phyloP scores from a whole-genome alignment of 2,888 invertebrate species.

The Exephanes ischioxanthus region DNA sequence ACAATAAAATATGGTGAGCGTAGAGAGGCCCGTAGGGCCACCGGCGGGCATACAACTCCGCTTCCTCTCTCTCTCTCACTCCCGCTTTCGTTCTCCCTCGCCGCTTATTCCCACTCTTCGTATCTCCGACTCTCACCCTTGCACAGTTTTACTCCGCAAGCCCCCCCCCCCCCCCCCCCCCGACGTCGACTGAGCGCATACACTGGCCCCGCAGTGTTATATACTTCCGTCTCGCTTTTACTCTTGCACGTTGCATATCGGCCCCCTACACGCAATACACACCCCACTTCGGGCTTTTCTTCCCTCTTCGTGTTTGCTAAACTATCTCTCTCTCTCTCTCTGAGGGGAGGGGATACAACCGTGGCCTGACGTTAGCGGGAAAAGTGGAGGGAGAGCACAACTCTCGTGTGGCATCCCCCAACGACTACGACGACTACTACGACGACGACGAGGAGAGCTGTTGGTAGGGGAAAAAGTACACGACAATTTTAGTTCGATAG shows the following conservation, averaged over 20 bases:
- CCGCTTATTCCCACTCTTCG: constrained; percentile 48
- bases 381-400: constrained; percentile 53
- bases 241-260: constrained; percentile 28
- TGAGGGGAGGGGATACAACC: constrained; percentile 40
- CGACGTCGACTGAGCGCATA: constrained; percentile 20
- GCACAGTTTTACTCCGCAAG: constrained; percentile 17
- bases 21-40: constrained; percentile 74
- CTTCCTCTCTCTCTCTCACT: constrained; percentile 58
- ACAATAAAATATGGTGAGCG: constrained; percentile 83
- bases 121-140: constrained; percentile 48
- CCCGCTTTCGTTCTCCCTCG: constrained; percentile 24
- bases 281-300: constrained; percentile 52
- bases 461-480: constrained; percentile 80
- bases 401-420: constrained; percentile 21
- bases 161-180: neutral
- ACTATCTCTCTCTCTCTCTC: neutral
- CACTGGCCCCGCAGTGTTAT: constrained; percentile 14
- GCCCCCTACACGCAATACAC: constrained; percentile 18
- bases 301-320: constrained; percentile 60
- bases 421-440: constrained; percentile 45
- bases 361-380: constrained; percentile 28
- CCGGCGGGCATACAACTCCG: constrained; percentile 69
- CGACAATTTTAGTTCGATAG: constrained; percentile 84
- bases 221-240: constrained; percentile 36
- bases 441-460: constrained; percentile 53